Evolutionary conservation across 1,140 invertebrate genomes (phyloP).

Genomic region (Thaumetopoea pityocampa): DNA sequence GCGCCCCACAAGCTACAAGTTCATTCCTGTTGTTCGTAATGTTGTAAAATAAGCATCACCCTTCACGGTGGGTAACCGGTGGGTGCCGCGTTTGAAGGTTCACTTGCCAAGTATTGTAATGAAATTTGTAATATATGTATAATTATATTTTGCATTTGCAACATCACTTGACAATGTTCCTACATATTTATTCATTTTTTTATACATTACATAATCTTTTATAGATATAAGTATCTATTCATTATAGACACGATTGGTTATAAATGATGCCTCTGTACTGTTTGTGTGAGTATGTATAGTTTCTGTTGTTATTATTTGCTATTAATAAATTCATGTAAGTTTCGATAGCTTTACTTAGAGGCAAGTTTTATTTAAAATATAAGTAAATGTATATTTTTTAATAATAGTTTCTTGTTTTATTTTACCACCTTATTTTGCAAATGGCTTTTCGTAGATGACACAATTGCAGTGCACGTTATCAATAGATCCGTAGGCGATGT

Average conservation of each 20-base stretch:
- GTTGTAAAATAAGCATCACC: conserved; percentile 17
- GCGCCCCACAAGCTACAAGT: conserved; percentile 16
- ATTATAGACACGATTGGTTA: conserved; percentile 47
- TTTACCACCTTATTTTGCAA: conserved; percentile 49
- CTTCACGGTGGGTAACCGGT: too few relatives aligned
- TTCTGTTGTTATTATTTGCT: conserved; percentile 67
- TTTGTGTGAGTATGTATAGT: conserved; percentile 61
- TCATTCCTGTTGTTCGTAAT: conserved; percentile 37
- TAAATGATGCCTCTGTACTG: conserved; percentile 32
- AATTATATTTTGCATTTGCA: conserved; percentile 40
- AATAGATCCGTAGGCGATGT: conserved; percentile 9
- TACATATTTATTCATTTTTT: conserved; percentile 43
- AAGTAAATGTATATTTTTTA: conserved; percentile 60
- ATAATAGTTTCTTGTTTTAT: conserved; percentile 64
- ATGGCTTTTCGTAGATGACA: conserved; percentile 38
- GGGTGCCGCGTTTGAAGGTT: conserved; percentile 33
- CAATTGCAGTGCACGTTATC: conserved; percentile 28
- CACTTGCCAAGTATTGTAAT: conserved; percentile 58
- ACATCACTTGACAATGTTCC: conserved; percentile 58
- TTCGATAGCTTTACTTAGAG: conserved; percentile 73
- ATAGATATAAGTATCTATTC: conserved; percentile 52
- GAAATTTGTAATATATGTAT: conserved; percentile 32
- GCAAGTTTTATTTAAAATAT: conserved; percentile 68
- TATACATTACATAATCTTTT: conserved; percentile 35
- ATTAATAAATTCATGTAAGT: conserved; percentile 60